Percentiles rank a stretch among this genome's conserved stretches.
These are phyloP conservation scores for Pyxicephalus adspersus DNA, from an alignment of 2,113 vertebrate genomes.

Conservation along the genomic window DNA sequence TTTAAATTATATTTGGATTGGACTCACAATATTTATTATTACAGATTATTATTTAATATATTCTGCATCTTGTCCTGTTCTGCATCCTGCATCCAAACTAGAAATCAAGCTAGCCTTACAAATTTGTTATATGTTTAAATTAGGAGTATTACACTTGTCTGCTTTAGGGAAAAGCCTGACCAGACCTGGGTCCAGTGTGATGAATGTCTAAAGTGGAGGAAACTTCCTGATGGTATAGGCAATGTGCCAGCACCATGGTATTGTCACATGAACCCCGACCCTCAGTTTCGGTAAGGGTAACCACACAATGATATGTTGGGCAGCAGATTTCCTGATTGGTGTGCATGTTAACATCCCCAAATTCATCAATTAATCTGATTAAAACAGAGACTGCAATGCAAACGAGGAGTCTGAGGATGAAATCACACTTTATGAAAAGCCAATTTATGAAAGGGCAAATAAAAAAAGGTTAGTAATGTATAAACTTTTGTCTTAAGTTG, in stretches of 20 bases:
- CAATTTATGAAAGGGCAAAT: conserved; percentile 85
- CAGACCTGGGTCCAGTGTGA: conserved; percentile 94
- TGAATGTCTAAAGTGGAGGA: conserved; percentile 84
- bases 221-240: conserved; percentile 88
- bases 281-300: conserved; percentile 79
- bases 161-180: conserved; percentile 86
- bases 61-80: too few species aligned
- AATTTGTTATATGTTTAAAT: too few species aligned
- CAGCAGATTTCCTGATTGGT: not conserved
- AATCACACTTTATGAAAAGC: conserved; percentile 81
- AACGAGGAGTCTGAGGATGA: conserved; percentile 82
- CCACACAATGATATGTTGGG: not conserved
- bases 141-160: too few species aligned
- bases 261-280: conserved; percentile 88
- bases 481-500: too few species aligned
- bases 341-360: not conserved
- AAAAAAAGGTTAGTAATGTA: conserved; percentile 79
- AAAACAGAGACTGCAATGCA: conserved; percentile 80
- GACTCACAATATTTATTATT: too few species aligned
- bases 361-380: not conserved
- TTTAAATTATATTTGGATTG: too few species aligned
- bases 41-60: too few species aligned
- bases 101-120: too few species aligned
- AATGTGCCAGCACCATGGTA: conserved; percentile 88
- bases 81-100: too few species aligned